A percentile compares a stretch with the other conserved stretches of the same genome.
Evolutionary conservation across 2,113 vertebrate genomes (phyloP).

Genomic region (Ptilorrhoa leucosticta): DNA sequence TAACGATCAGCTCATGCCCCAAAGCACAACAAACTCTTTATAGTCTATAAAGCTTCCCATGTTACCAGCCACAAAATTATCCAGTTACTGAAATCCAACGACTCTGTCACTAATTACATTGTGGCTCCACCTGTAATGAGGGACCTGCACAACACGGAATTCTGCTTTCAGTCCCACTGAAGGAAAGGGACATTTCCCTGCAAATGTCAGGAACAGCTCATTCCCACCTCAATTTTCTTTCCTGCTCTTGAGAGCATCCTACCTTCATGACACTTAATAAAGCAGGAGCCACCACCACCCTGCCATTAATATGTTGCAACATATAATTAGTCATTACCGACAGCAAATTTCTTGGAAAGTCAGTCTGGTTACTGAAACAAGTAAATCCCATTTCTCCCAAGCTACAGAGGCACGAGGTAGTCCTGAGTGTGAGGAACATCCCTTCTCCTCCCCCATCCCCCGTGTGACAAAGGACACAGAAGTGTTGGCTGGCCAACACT

Average conservation of each 20-base stretch:
- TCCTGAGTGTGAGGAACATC: not conserved
- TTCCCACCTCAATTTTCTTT: not conserved
- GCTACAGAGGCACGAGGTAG: not conserved
- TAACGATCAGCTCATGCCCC: constrained; percentile 11
- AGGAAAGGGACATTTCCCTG: not conserved
- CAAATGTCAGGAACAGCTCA: not conserved
- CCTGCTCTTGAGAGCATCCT: not conserved
- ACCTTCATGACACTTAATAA: not conserved
- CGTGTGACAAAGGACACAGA: not conserved
- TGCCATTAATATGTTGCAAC: not conserved
- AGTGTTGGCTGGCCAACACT: not conserved
- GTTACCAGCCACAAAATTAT: constrained; percentile 15
- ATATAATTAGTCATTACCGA: not conserved
- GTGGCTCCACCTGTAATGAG: not conserved
- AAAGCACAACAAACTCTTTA: constrained; percentile 36
- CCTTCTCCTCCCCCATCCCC: not conserved
- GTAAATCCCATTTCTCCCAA: not conserved
- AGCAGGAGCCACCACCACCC: not conserved
- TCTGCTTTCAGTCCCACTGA: not conserved
- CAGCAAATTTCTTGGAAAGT: not conserved
- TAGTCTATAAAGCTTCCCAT: constrained; percentile 14
- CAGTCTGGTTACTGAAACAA: not conserved
- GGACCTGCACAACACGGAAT: not conserved
- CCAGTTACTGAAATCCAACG: constrained; percentile 15
- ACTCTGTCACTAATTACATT: not conserved